Percentiles rank a stretch among this genome's conserved stretches.
Evolutionary conservation across 2,797 vertebrate genomes (phyloP).

Genomic region (Chaetodon trifasciatus): DNA sequence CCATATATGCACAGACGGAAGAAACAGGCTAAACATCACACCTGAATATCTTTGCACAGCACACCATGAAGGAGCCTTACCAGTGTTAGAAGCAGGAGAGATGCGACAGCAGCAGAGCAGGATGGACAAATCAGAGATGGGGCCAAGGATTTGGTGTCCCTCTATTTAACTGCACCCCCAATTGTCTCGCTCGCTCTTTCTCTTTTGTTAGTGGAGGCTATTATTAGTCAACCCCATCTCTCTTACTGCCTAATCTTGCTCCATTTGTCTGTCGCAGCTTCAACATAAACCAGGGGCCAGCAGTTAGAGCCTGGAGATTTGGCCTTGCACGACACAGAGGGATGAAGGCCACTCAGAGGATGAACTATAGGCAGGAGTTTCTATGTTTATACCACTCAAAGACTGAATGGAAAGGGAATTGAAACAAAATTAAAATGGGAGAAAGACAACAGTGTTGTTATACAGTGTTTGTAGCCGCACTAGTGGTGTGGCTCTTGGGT

Average conservation of each 20-base stretch:
- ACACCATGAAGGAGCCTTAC: constrained; percentile 60
- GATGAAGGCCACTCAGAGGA: constrained; percentile 8
- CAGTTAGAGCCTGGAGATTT: constrained; percentile 26
- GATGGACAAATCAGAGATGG: constrained; percentile 59
- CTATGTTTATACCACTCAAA: neutral
- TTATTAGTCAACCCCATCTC: constrained; percentile 72
- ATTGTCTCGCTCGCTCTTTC: constrained; percentile 61
- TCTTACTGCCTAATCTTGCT: constrained; percentile 49
- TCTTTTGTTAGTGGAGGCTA: constrained; percentile 77
- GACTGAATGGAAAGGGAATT: neutral
- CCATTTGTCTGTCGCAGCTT: constrained; percentile 58
- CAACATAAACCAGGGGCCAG: constrained; percentile 27
- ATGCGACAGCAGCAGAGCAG: constrained; percentile 37
- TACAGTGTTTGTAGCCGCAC: neutral
- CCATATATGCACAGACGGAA: neutral
- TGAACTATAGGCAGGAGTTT: constrained; percentile 1
- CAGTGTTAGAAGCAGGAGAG: constrained; percentile 47
- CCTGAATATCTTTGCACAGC: constrained; percentile 2
- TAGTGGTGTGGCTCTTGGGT: neutral
- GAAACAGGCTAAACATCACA: neutral
- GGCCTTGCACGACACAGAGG: neutral
- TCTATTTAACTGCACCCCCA: constrained; percentile 77
- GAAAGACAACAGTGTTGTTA: neutral
- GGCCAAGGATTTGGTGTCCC: constrained; percentile 42
- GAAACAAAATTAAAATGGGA: neutral